phyloP scores from a whole-genome alignment of 2,797 vertebrate genomes.

The Peromyscus eremicus region DNA sequence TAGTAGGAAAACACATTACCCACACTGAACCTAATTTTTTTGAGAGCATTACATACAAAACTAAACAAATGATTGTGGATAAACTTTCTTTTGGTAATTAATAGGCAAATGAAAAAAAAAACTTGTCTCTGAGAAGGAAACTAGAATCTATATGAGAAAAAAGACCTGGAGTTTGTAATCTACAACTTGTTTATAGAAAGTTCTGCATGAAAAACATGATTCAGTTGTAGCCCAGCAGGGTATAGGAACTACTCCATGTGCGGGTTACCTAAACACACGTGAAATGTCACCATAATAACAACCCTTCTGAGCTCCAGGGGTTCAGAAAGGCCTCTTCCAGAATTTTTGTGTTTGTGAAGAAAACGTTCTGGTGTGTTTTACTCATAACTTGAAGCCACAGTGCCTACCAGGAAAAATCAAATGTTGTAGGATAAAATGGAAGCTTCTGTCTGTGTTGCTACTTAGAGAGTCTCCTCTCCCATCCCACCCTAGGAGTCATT shows the following conservation, averaged over 20 bases:
- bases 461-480: neutral
- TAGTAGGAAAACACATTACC: neutral
- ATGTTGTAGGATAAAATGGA: neutral
- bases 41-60: conserved; percentile 62
- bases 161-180: conserved; percentile 56
- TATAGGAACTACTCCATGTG: neutral
- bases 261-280: neutral
- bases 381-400: neutral
- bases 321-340: neutral
- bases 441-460: neutral
- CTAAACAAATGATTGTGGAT: conserved; percentile 67
- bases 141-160: conserved; percentile 31
- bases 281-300: neutral
- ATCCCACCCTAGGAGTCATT: neutral
- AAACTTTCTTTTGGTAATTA: conserved; percentile 62
- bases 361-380: neutral
- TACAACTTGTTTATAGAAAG: conserved; percentile 52
- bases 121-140: conserved; percentile 57
- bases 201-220: conserved; percentile 25
- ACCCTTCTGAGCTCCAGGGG: neutral
- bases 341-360: neutral
- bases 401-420: conserved; percentile 23
- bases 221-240: neutral
- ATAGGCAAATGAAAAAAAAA: conserved; percentile 52
- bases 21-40: conserved; percentile 24